Percentiles rank a stretch among this genome's conserved stretches.
Evolutionary conservation across 2,113 vertebrate species (phyloP).

Genomic region (Pelmatolapia mariae): DNA sequence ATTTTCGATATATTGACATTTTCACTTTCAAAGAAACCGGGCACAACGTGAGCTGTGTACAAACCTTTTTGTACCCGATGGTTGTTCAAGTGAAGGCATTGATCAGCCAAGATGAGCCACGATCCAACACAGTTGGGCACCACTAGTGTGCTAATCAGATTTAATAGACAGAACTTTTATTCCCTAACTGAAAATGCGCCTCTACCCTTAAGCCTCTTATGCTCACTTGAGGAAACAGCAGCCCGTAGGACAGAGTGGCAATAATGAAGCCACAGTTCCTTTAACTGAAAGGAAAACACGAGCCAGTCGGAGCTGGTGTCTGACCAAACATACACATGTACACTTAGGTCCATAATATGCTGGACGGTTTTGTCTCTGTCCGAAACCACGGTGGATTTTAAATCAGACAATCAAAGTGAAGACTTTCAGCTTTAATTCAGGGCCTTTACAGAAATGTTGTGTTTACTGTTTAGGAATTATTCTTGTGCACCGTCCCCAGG

Average conservation of each 20-base stretch:
- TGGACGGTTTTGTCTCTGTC: accelerated
- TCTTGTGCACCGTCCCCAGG: accelerated
- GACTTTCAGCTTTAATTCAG: background rate
- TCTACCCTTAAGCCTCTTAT: background rate
- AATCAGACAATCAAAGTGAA: background rate
- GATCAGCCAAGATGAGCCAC: background rate
- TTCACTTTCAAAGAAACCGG: background rate
- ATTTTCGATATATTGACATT: background rate
- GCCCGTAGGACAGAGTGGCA: background rate
- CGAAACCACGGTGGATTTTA: accelerated
- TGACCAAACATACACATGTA: background rate
- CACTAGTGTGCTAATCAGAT: background rate
- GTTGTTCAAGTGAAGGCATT: background rate
- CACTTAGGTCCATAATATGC: background rate
- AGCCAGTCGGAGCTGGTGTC: background rate
- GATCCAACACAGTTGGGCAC: background rate
- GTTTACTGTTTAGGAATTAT: accelerated
- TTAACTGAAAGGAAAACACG: background rate
- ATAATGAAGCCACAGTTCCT: background rate
- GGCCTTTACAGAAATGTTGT: background rate
- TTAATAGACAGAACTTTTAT: background rate
- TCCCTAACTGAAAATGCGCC: background rate
- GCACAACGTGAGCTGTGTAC: background rate
- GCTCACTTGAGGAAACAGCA: background rate
- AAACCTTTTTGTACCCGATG: background rate